Percentiles rank a stretch among this genome's conserved stretches.
phyloP scores from a whole-genome alignment of 1,140 invertebrate genomes.

The Formica selysi region DNA sequence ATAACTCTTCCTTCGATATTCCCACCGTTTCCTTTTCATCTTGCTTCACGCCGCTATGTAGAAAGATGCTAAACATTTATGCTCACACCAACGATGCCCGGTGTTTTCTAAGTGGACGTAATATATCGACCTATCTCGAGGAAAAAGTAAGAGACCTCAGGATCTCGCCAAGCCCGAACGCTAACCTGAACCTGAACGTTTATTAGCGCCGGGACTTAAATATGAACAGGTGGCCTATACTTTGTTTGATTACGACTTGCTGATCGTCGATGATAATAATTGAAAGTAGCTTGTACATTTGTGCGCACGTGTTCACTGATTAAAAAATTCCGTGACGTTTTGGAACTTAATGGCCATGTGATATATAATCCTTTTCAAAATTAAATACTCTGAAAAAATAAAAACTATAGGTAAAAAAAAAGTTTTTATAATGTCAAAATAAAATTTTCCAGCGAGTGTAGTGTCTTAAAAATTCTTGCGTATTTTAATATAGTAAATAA shows the following conservation, averaged over 20 bases:
- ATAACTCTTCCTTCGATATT: slow-evolving; percentile 41
- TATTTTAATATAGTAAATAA: too few relatives aligned
- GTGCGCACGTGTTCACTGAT: neutral
- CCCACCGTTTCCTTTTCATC: neutral
- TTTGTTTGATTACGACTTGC: slow-evolving; percentile 50
- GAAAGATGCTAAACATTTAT: slow-evolving; percentile 67
- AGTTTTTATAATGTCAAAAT: too few relatives aligned
- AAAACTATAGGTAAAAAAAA: neutral
- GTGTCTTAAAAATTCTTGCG: too few relatives aligned
- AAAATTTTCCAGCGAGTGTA: too few relatives aligned
- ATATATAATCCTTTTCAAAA: too few relatives aligned
- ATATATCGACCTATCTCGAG: slow-evolving; percentile 46
- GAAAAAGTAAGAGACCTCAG: slow-evolving; percentile 41
- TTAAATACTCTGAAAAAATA: neutral
- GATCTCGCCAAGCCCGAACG: neutral
- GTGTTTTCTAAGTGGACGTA: slow-evolving; percentile 55
- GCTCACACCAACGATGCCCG: slow-evolving; percentile 36
- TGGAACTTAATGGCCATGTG: neutral
- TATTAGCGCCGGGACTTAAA: slow-evolving; percentile 66
- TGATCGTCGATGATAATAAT: slow-evolving; percentile 53
- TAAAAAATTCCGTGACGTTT: neutral
- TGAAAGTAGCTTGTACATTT: slow-evolving; percentile 10
- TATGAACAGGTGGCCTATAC: slow-evolving; percentile 67
- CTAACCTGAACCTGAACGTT: slow-evolving; percentile 57
- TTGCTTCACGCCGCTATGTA: neutral